Evolutionary conservation across 2,113 vertebrate genomes (phyloP).

Genomic region (Tupaia chinensis): DNA sequence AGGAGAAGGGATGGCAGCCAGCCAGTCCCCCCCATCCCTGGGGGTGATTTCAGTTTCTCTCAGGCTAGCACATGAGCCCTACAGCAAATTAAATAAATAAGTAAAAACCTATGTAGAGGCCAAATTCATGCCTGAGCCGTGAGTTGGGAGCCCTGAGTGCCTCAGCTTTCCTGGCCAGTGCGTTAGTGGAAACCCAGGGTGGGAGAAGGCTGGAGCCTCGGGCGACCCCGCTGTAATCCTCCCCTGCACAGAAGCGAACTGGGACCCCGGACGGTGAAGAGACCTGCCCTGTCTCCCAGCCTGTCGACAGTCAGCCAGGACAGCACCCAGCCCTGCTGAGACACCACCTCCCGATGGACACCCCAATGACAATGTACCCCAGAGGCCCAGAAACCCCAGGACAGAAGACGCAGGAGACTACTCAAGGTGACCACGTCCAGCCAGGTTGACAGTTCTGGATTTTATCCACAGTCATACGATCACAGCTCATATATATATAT

Average conservation of each 20-base stretch:
- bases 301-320: background rate
- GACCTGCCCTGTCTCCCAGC: background rate
- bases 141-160: background rate
- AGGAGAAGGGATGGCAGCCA: no score
- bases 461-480: slow-evolving; percentile 94
- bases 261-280: background rate
- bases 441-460: slow-evolving; percentile 85
- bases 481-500: slow-evolving; percentile 90
- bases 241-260: background rate
- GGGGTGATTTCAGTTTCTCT: no score
- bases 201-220: background rate
- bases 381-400: accelerated
- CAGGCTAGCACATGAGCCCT: no score
- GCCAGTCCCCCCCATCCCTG: no score
- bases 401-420: slow-evolving; percentile 39
- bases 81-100: background rate
- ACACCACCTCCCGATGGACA: background rate
- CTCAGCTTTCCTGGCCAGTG: background rate
- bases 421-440: slow-evolving; percentile 74
- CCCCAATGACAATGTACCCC: background rate
- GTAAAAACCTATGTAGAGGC: background rate
- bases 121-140: background rate
- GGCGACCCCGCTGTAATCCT: background rate
- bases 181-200: background rate
- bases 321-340: background rate